phyloP scores from a whole-genome alignment of 2,113 vertebrate genomes.

The Prunella himalayana region DNA sequence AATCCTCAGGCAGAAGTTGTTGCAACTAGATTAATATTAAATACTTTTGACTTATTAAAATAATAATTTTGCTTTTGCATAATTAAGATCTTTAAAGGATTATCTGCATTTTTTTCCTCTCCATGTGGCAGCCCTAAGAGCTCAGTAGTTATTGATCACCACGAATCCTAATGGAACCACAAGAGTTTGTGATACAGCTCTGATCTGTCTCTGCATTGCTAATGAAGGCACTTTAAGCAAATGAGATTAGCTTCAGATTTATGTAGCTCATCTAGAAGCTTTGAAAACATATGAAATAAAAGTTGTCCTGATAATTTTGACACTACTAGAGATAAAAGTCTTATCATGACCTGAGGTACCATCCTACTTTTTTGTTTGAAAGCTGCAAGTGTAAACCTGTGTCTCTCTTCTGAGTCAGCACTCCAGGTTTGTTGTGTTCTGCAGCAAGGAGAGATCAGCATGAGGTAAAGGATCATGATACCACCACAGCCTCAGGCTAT shows the following conservation, averaged over 20 bases:
- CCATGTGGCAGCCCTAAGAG: not conserved
- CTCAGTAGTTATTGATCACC: not conserved
- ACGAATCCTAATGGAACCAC: not conserved
- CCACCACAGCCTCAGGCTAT: not conserved
- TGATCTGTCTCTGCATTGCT: not conserved
- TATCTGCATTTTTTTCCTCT: not conserved
- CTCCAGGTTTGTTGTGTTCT: not conserved
- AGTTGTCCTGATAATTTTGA: not conserved
- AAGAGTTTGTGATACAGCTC: not conserved
- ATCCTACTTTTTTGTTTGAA: not conserved
- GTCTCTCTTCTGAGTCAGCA: not conserved
- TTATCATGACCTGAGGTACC: not conserved
- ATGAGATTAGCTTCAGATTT: not conserved
- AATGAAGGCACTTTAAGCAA: not conserved
- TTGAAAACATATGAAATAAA: not conserved
- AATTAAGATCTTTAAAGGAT: constrained; percentile 25
- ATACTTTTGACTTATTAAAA: not conserved
- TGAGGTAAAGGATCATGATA: not conserved
- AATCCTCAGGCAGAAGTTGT: not conserved
- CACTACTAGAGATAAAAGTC: not conserved
- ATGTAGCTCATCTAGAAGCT: not conserved
- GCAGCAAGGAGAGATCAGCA: not conserved
- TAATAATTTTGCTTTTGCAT: not conserved
- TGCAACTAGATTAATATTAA: constrained; percentile 34
- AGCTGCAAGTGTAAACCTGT: not conserved